Percentiles rank a stretch among this genome's conserved stretches.
These are phyloP conservation scores for Athalia cordata DNA, from an alignment of 2,888 invertebrate genomes.

Conservation along the genomic window DNA sequence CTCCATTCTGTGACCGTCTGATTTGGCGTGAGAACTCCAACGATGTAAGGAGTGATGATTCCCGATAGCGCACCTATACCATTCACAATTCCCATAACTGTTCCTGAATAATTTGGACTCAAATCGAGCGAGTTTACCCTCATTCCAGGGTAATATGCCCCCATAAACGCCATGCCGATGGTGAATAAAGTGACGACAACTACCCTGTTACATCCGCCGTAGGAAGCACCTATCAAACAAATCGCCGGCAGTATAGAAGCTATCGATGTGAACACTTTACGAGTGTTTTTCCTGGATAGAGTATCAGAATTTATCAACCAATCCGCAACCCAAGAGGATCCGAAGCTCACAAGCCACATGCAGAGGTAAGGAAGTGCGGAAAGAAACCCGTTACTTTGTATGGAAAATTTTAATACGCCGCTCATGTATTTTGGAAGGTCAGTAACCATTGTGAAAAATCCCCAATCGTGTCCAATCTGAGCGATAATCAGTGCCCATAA, in stretches of 20 bases:
- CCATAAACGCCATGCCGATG: slow-evolving; percentile 80
- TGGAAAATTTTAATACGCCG: slow-evolving; percentile 80
- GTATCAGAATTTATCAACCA: slow-evolving; percentile 79
- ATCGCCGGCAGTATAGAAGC: slow-evolving; percentile 82
- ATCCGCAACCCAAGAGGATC: slow-evolving; percentile 82
- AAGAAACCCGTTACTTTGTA: slow-evolving; percentile 79
- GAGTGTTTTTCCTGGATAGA: slow-evolving; percentile 76
- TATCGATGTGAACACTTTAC: slow-evolving; percentile 82
- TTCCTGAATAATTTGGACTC: slow-evolving; percentile 81
- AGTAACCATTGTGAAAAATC: slow-evolving; percentile 83
- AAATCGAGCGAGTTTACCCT: slow-evolving; percentile 82
- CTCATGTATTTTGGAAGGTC: slow-evolving; percentile 84
- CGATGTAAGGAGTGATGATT: slow-evolving; percentile 79
- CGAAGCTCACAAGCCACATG: slow-evolving; percentile 81
- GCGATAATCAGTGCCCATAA: slow-evolving; percentile 23
- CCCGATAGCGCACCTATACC: slow-evolving; percentile 82
- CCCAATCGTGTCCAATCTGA: slow-evolving; percentile 84
- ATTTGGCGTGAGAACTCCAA: slow-evolving; percentile 76
- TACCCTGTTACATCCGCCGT: slow-evolving; percentile 80
- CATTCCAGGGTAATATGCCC: slow-evolving; percentile 82
- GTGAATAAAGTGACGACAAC: slow-evolving; percentile 75
- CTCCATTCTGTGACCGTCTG: slow-evolving; percentile 65
- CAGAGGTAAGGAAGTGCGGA: slow-evolving; percentile 81
- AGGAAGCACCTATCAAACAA: slow-evolving; percentile 81
- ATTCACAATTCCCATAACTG: slow-evolving; percentile 82